Conservation (phyloP, 1,140 invertebrate species). For the Drosophila neocordata region DNA sequence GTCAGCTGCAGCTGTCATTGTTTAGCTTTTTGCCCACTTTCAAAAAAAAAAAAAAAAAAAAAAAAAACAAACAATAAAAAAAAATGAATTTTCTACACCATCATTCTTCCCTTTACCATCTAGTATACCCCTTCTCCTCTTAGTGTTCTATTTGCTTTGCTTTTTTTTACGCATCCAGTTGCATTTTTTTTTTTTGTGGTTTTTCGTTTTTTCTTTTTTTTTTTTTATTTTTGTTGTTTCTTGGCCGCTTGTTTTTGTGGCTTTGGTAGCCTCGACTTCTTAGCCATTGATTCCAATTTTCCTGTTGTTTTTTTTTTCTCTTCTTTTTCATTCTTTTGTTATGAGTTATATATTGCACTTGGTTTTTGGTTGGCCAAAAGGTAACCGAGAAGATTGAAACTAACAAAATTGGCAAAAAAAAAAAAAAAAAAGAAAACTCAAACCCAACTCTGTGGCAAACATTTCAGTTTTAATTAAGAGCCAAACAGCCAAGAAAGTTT, state of each 20-base stretch:
- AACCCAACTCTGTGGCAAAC: not conserved
- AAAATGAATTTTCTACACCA: conserved; percentile 8
- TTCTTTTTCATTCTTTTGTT: conserved; percentile 14
- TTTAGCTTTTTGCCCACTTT: conserved; percentile 70
- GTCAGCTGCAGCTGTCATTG: conserved; percentile 77
- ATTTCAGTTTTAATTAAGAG: conserved; percentile 38
- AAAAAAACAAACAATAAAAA: conserved; percentile 15
- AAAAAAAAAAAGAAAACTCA: not conserved
- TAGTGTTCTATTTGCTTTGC: conserved; percentile 11
- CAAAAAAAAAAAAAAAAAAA: conserved; percentile 2
- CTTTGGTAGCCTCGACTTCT: conserved; percentile 37
- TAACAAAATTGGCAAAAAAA: conserved; percentile 18
- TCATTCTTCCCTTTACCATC: not conserved
- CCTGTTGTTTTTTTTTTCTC: not conserved
- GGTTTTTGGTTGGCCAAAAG: conserved; percentile 11
- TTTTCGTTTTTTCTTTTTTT: conserved; percentile 16
- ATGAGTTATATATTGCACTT: conserved; percentile 24
- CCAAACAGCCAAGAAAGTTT: not conserved
- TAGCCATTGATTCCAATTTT: conserved; percentile 39
- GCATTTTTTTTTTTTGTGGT: conserved; percentile 43
- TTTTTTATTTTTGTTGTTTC: conserved; percentile 26
- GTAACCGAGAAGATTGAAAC: conserved; percentile 13
- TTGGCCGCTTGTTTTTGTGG: conserved; percentile 34
- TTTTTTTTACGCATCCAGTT: conserved; percentile 59
- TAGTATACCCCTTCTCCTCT: not conserved